Evolutionary conservation across 2,888 invertebrate genomes (phyloP).

Genomic region (Falcaria lacertinaria): DNA sequence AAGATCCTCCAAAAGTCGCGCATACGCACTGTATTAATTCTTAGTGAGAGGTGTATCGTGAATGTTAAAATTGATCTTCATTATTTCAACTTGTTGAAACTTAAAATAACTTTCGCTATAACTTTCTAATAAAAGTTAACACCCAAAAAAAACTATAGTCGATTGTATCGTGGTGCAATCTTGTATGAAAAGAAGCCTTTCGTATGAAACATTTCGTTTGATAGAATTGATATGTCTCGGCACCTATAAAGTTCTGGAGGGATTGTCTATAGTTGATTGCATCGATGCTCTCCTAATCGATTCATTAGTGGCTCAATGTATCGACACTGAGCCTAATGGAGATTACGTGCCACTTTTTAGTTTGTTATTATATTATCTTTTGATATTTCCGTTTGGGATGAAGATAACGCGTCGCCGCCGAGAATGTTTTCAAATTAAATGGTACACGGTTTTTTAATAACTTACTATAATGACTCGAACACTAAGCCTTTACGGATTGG

Average conservation of each 20-base stretch:
- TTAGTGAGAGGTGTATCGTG: too few relatives aligned
- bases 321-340: slow-evolving; percentile 25
- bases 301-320: slow-evolving; percentile 25
- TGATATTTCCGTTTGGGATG: not conserved
- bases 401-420: not conserved
- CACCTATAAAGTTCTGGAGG: slow-evolving; percentile 1
- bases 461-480: not conserved
- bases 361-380: not conserved
- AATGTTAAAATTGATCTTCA: too few relatives aligned
- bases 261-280: slow-evolving; percentile 4
- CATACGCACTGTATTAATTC: too few relatives aligned
- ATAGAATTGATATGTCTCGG: slow-evolving; percentile 11
- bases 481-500: not conserved
- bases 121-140: too few relatives aligned
- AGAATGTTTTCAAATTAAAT: not conserved
- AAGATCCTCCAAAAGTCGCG: too few relatives aligned
- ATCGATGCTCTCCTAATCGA: slow-evolving; percentile 1
- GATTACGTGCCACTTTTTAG: slow-evolving; percentile 2
- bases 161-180: too few relatives aligned
- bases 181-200: too few relatives aligned
- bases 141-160: too few relatives aligned
- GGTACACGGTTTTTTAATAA: not conserved
- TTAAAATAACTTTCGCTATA: too few relatives aligned
- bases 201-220: too few relatives aligned
- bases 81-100: too few relatives aligned